Base-by-base conservation (phyloP, 2,888 invertebrate genomes). In the Cinara cedri region DNA sequence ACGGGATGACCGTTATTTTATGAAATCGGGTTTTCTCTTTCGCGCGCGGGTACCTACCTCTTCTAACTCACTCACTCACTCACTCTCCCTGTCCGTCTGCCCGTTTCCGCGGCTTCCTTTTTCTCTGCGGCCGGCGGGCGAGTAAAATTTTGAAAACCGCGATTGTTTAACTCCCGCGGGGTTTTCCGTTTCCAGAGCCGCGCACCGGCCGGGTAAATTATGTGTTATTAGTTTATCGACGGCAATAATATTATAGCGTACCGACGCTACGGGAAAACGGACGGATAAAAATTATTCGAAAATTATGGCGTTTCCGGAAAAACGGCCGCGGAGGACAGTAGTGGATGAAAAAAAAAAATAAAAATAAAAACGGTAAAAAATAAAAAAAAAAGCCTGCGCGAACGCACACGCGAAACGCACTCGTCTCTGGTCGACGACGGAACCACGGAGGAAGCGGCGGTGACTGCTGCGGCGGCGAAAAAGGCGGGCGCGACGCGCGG, bases 401-500 rank as follows among this genome's bases (percentile, higher is more conserved):
- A 16, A 24, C 66, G 24, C 21, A n/a, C 66, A 66, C 46, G 34
- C 46, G 44, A 65, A 44, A 46, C 46, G 24, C n/a, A 72, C 54
- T 26, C 72, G n/a, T 21, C 24, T 49, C 65, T 24, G 14, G 46
- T 66, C 66, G 66, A 49, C 68, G 49, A 19, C n/a, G n/a, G n/a
- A n/a, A n/a, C 51, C 34, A 34, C 71, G 26, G 34, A 71, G 1
- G 49, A 62, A 44, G 19, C 72, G 74, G 21, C 51, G 19, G 46
- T 44, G 75, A 8, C 55, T 55, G 14, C 57, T 55, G 24, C 54
- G 63, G 14, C 54, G 11, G 13, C 63, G 74, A 16, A 65, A 76
- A 76, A 76, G 76, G 76, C 68, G 76, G 76, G 76, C 76, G 57
- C 55, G 11, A 10, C 54, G 60, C 14, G 63, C n/a, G 76, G 57